phyloP scores from a whole-genome alignment of 2,113 vertebrate genomes.

The Telmatochromis sp. region DNA sequence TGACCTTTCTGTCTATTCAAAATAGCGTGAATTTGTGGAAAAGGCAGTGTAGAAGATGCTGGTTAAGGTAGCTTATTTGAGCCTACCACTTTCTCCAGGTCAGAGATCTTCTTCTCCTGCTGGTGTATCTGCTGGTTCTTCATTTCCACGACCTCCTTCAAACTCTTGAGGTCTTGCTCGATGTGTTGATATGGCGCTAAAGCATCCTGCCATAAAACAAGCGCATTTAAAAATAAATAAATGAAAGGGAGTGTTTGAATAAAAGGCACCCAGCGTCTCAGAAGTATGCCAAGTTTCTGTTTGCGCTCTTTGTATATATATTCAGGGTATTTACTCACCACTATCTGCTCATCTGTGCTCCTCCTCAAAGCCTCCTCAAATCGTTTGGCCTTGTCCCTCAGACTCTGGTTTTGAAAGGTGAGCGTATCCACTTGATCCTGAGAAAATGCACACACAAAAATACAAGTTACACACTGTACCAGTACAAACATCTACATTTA shows the following conservation, averaged over 20 bases:
- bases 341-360: constrained; percentile 86
- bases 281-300: neutral
- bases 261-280: neutral
- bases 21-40: neutral
- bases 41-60: neutral
- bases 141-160: constrained; percentile 94
- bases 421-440: constrained; percentile 96
- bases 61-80: constrained; percentile 26
- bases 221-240: neutral
- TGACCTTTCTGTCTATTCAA: neutral
- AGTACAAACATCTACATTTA: neutral
- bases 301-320: neutral
- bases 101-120: constrained; percentile 90
- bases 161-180: constrained; percentile 88
- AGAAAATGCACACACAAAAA: neutral
- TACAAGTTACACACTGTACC: neutral
- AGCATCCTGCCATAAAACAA: constrained; percentile 68
- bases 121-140: constrained; percentile 96
- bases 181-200: constrained; percentile 90
- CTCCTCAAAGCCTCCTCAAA: constrained; percentile 94
- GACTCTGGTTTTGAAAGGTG: constrained; percentile 88
- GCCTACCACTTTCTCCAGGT: constrained; percentile 91
- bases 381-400: constrained; percentile 86
- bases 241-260: neutral
- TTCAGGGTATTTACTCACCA: constrained; percentile 67